Evolutionary conservation across 2,888 invertebrate species (phyloP).

Genomic region (Ectobius pallidus): DNA sequence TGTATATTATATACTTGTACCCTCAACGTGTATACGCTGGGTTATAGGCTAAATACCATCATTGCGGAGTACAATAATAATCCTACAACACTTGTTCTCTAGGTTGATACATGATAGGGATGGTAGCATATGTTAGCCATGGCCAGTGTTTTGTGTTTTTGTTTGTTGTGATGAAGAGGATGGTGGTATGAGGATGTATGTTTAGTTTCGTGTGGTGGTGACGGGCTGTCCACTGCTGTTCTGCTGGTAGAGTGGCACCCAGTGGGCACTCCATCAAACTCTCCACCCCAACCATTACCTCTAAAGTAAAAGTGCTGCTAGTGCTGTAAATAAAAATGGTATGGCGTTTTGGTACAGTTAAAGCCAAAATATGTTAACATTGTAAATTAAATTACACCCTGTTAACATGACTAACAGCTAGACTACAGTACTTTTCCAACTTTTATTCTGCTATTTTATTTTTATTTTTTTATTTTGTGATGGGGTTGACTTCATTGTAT

Average conservation of each 20-base stretch:
- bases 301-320: slow-evolving; percentile 3
- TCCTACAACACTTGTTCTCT: slow-evolving; percentile 27
- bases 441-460: no score
- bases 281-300: not conserved
- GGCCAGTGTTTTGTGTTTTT: slow-evolving; percentile 3
- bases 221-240: slow-evolving; percentile 1
- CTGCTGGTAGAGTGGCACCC: not conserved
- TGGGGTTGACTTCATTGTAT: no score
- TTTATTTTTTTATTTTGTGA: no score
- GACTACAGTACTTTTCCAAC: no score
- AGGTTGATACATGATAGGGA: not conserved
- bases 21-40: not conserved
- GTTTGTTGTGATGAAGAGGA: slow-evolving; percentile 14
- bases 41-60: slow-evolving; percentile 15
- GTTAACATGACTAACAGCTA: not conserved
- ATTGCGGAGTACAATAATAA: slow-evolving; percentile 8
- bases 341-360: slow-evolving; percentile 5
- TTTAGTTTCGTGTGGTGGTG: slow-evolving; percentile 29
- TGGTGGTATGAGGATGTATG: slow-evolving; percentile 14
- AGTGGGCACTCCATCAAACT: slow-evolving; percentile 16
- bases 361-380: not conserved
- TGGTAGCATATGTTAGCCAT: not conserved
- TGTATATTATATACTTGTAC: not conserved
- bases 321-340: slow-evolving; percentile 2
- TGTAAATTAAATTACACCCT: no score